A percentile compares a stretch with the other conserved stretches of the same genome.
Evolutionary conservation across 1,140 invertebrate species (phyloP).

Genomic region (Bombus impatiens): DNA sequence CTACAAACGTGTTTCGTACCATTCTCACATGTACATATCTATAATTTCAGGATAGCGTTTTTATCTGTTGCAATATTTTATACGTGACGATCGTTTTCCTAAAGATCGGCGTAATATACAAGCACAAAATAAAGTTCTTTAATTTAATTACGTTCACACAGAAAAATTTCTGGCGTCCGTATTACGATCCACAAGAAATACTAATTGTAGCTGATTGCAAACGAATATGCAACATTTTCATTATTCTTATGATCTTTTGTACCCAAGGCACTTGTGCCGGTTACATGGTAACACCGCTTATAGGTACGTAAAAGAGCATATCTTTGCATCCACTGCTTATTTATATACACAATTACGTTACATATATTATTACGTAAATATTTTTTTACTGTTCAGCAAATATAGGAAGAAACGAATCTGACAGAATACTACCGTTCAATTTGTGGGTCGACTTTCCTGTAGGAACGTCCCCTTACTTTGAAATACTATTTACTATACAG

Average conservation of each 20-base stretch:
- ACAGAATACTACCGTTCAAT: conserved; percentile 58
- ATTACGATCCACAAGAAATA: conserved; percentile 42
- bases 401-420: conserved; percentile 55
- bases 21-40: neutral
- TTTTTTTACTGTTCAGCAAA: conserved; percentile 48
- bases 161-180: conserved; percentile 58
- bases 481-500: conserved; percentile 59
- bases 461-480: conserved; percentile 56
- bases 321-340: neutral
- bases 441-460: conserved; percentile 53
- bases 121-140: conserved; percentile 36
- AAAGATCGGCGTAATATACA: conserved; percentile 44
- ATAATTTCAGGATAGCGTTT: conserved; percentile 49
- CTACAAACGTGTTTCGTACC: neutral
- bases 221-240: neutral
- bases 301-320: neutral
- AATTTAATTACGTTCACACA: conserved; percentile 46
- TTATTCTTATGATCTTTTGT: neutral
- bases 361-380: too few relatives aligned
- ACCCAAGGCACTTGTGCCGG: neutral
- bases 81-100: conserved; percentile 47
- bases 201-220: conserved; percentile 22
- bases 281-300: conserved; percentile 11
- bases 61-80: conserved; percentile 44
- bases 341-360: too few relatives aligned